These are phyloP conservation scores for Amblyjoppa proteus DNA, from an alignment of 2,888 invertebrate genomes.

Conservation along the genomic window DNA sequence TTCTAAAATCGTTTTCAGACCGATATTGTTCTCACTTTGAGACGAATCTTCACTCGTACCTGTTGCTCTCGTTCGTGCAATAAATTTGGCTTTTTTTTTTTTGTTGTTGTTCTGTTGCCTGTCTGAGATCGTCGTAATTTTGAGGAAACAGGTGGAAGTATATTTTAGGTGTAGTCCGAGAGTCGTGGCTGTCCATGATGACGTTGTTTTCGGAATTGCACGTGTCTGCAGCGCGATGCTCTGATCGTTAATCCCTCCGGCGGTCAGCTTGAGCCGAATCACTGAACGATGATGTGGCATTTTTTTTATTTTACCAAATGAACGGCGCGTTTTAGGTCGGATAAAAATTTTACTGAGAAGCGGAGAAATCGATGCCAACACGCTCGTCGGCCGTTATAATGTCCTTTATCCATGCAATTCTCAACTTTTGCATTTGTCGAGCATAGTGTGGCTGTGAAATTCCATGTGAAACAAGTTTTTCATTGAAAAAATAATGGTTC, in stretches of 20 bases:
- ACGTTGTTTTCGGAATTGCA: not conserved
- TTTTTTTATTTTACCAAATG: not conserved
- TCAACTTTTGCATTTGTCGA: too few relatives aligned
- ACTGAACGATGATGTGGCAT: not conserved
- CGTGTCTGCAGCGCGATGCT: not conserved
- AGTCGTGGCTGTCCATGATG: not conserved
- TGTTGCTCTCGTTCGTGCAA: not conserved
- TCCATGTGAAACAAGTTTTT: too few relatives aligned
- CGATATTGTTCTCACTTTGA: not conserved
- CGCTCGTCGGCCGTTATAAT: too few relatives aligned
- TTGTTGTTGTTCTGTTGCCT: not conserved
- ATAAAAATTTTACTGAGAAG: not conserved
- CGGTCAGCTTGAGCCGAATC: not conserved
- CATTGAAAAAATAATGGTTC: too few relatives aligned
- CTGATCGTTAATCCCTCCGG: not conserved
- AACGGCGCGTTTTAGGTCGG: not conserved
- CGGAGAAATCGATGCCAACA: not conserved
- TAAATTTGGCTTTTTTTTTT: not conserved
- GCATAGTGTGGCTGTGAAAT: not conserved
- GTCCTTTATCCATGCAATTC: too few relatives aligned
- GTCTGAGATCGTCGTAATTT: not conserved
- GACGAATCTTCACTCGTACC: not conserved
- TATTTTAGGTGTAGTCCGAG: not conserved
- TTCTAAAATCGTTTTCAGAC: not conserved
- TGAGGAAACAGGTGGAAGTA: not conserved